Conservation (phyloP, 2,888 invertebrate genomes). For the Tenthredo distinguenda region DNA sequence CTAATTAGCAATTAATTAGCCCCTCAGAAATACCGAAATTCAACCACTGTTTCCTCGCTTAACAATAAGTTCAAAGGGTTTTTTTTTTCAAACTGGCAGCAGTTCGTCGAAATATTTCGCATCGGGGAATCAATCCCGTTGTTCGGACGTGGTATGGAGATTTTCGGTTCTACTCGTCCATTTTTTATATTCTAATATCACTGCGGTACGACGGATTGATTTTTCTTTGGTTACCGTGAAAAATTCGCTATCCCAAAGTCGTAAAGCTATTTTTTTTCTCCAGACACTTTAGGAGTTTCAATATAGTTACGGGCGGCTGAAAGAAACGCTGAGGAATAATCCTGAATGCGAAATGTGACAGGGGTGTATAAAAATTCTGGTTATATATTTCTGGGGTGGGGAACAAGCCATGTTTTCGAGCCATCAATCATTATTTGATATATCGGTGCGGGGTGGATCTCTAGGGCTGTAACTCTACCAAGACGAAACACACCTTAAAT, state of each 20-base stretch:
- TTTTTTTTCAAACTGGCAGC: not conserved
- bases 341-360: not conserved
- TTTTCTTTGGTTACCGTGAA: not conserved
- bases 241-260: not conserved
- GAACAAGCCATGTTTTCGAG: not conserved
- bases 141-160: not conserved
- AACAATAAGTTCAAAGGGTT: not conserved
- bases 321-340: not conserved
- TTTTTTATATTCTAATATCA: not conserved
- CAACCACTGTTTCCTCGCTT: not conserved
- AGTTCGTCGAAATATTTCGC: not conserved
- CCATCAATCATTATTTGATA: slow-evolving; percentile 15
- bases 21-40: not conserved
- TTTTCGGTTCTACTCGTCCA: not conserved
- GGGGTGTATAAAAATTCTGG: not conserved
- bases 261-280: not conserved
- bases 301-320: not conserved
- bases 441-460: not conserved
- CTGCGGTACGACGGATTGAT: not conserved
- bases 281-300: not conserved
- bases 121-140: not conserved
- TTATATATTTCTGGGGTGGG: not conserved
- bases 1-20: not conserved
- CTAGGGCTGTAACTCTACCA: not conserved
- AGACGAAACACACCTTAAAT: not conserved